A percentile compares a stretch with the other conserved stretches of the same genome.
Conservation (phyloP, 2,888 invertebrate species). For the Drosophila borealis region DNA sequence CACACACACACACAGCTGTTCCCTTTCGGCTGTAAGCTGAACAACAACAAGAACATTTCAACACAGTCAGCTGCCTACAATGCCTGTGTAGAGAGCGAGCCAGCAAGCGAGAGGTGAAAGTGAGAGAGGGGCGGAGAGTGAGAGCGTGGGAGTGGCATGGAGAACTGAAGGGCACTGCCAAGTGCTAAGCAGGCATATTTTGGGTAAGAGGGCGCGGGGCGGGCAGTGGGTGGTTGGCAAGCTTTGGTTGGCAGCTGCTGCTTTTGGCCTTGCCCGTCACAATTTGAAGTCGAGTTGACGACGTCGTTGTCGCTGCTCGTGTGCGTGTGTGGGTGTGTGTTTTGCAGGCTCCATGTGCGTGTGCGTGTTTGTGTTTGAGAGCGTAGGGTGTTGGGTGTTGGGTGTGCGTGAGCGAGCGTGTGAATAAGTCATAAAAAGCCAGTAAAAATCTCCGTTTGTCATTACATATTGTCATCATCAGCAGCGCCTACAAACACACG, state of each 20-base stretch:
- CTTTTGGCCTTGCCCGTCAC: slow-evolving; percentile 52
- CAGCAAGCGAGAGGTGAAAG: not conserved
- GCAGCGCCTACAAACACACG: slow-evolving; percentile 11
- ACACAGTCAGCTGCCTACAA: slow-evolving; percentile 24
- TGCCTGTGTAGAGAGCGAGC: not conserved
- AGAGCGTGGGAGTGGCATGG: not conserved
- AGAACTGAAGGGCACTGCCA: slow-evolving; percentile 24
- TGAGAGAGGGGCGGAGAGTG: not conserved
- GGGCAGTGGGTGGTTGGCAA: not conserved
- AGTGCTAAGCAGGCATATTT: slow-evolving; percentile 22
- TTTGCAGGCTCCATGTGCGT: slow-evolving; percentile 4
- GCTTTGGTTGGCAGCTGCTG: slow-evolving; percentile 25
- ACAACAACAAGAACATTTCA: slow-evolving; percentile 34
- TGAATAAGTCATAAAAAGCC: slow-evolving; percentile 64
- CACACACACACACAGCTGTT: slow-evolving; percentile 19
- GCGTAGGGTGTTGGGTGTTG: not conserved
- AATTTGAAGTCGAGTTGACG: slow-evolving; percentile 66
- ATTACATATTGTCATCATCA: slow-evolving; percentile 67
- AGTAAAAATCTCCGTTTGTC: slow-evolving; percentile 72
- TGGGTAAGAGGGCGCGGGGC: not conserved
- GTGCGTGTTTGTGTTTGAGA: slow-evolving; percentile 1
- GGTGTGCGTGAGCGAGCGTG: slow-evolving; percentile 34
- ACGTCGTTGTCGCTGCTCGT: slow-evolving; percentile 12
- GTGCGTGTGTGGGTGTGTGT: slow-evolving; percentile 10
- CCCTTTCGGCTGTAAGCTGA: slow-evolving; percentile 25